Evolutionary conservation across 2,797 vertebrate species (phyloP), one percentile per base, ranked within the genome.

Genomic region (Danio albolineatus): DNA sequence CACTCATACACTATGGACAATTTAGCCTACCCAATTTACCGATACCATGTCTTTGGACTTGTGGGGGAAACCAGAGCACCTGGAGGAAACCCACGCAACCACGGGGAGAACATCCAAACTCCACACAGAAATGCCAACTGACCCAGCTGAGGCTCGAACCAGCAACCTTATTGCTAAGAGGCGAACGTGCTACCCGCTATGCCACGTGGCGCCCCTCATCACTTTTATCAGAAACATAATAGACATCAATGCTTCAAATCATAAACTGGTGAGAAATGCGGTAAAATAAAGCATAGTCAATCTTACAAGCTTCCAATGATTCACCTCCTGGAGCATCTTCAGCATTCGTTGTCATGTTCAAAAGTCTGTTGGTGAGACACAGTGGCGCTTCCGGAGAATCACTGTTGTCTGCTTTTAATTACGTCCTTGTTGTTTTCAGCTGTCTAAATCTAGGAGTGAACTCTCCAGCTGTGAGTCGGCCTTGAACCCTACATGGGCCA

Each of bases 381-480:
- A 12, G 66, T 10, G 48, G 17, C 4, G 16, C 5, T 14, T 75
- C 8, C 8, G 6, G 17, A 64, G 17, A 53, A 43, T 4, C 38
- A 36, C 6, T 9, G 14, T 8, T 16, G 51, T 44, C 36, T 65
- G 61, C 46, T 56, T 76, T 36, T 38, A 6, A 54, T 76, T 66
- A 13, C 12, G 10, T 66, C 49, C 51, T 21, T 39, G 28, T 51
- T 60, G 21, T 48, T 73, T 74, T 41, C 44, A 19, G 28, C 43
- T 48, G 71, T 48, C 43, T 61, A 61, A 73, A 73, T 49, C 16
- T 38, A 59, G 14, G 19, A 46, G 43, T 39, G 28, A 74, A 14
- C 4, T 12, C 46, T 51, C 46, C 12, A 16, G 44, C 43, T 28
- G 28, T 74, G 72, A 75, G 46, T 19, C 28, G 7, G 28, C 41